phyloP scores from a whole-genome alignment of 2,113 vertebrate genomes.

The Cololabis saira region DNA sequence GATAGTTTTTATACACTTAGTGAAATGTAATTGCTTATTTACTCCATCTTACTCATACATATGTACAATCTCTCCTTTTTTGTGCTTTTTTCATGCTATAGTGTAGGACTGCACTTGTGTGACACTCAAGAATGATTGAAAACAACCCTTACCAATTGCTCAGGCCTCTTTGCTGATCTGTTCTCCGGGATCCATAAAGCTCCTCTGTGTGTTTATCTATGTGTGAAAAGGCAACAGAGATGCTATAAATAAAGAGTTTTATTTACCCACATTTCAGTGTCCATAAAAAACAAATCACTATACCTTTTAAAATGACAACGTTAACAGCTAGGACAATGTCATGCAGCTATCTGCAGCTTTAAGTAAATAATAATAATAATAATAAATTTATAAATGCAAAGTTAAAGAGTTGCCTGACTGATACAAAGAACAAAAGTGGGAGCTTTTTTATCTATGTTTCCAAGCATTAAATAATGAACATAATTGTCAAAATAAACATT shows the following conservation, averaged over 20 bases:
- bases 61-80: not conserved
- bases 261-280: not conserved
- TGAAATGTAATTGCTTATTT: too few species aligned
- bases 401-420: not conserved
- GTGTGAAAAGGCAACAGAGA: not conserved
- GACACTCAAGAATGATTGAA: not conserved
- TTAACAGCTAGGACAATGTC: not conserved
- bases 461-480: too few species aligned
- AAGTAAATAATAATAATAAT: too few species aligned
- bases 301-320: not conserved
- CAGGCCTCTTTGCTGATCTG: not conserved
- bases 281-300: not conserved
- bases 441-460: too few species aligned
- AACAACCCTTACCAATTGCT: not conserved
- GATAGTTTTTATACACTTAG: too few species aligned
- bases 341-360: not conserved
- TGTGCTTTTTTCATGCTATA: not conserved
- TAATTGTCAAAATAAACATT: too few species aligned
- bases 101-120: not conserved
- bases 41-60: too few species aligned
- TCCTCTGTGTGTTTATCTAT: constrained; percentile 2
- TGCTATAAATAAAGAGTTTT: not conserved
- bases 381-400: not conserved
- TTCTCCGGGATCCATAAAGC: not conserved
- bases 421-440: not conserved